Percentiles rank a stretch among this genome's conserved stretches.
phyloP scores from a whole-genome alignment of 1,140 invertebrate genomes.

The Camponotus pennsylvanicus region DNA sequence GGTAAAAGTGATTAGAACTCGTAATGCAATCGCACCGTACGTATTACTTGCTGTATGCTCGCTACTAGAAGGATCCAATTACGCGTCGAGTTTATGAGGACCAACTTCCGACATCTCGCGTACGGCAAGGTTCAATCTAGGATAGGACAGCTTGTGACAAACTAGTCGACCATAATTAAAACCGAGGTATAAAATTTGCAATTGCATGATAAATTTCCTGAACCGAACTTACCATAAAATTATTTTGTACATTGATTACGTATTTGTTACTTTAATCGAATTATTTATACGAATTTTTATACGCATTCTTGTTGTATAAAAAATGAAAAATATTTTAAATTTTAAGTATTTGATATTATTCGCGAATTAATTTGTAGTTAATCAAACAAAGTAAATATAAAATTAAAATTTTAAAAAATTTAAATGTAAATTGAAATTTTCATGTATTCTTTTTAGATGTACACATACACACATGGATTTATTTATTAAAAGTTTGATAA shows the following conservation, averaged over 20 bases:
- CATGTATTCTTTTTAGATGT: not conserved
- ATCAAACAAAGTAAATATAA: not conserved
- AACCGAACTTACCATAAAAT: not conserved
- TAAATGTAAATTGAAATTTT: not conserved
- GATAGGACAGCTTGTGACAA: conserved; percentile 41
- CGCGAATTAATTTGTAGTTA: not conserved
- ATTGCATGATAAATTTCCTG: not conserved
- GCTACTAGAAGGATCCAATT: conserved; percentile 61
- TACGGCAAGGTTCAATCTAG: conserved; percentile 55
- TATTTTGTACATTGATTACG: not conserved
- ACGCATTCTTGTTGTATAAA: not conserved
- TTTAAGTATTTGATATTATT: not conserved
- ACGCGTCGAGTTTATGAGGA: conserved; percentile 39
- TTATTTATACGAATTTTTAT: not conserved
- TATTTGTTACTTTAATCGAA: not conserved
- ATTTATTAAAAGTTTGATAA: not conserved
- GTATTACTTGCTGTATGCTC: conserved; percentile 50
- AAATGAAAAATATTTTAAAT: not conserved
- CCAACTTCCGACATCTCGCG: not conserved
- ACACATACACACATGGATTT: not conserved
- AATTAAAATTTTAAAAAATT: conserved; percentile 7
- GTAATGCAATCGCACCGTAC: conserved; percentile 60
- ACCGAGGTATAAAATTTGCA: not conserved
- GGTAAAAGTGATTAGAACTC: conserved; percentile 65
- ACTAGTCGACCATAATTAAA: conserved; percentile 50